Evolutionary conservation across 2,113 vertebrate genomes (phyloP), one percentile per base, ranked within the genome.

Genomic region (Catharus minimus): DNA sequence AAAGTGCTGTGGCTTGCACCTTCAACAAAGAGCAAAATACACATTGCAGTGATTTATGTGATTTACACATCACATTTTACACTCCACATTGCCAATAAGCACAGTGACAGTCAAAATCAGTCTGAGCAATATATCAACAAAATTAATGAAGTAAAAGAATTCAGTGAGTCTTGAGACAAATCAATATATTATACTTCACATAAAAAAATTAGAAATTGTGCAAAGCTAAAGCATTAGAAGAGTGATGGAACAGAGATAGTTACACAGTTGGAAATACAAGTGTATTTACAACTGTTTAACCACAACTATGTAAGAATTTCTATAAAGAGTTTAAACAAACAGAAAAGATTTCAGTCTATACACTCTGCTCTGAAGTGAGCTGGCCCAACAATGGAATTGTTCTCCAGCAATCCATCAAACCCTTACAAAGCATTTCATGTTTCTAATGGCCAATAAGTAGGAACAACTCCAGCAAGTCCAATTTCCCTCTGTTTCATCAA

Each of bases 311-410:
- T 71, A 67, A 90, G 81, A 64, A 92, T 89, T 82, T 87, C 86
- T 85, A 46, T 89, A 90, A 94, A 92, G 81, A 55, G 36, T 58
- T 94, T 95, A 92, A 92, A 53, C 88, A 93, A 95, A 86, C 74
- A 89, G 72, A 50, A 82, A 85, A 60, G 3, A 49, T 56, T 86
- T 89, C 86, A 76, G 55, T 73, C 58, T 55, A 66, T 23, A 24
- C 21, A 26, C 55, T 72, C 4, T 22, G 39, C 62, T 76, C 52
- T 62, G 74, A 73, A 80, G 66, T 41, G 87, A 82, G 69, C n/a
- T 95, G 78, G 36, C 55, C 89, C 38, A 49, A 79, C 69, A 65
- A 47, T 53, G 73, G 71, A 52, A 73, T 80, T 82, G 58, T 82
- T 88, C 60, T 67, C 56, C 60, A 91, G 82, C 75, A 77, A 86